Base-by-base conservation (phyloP, 2,797 vertebrate species). In the Sebastes steindachneri region DNA sequence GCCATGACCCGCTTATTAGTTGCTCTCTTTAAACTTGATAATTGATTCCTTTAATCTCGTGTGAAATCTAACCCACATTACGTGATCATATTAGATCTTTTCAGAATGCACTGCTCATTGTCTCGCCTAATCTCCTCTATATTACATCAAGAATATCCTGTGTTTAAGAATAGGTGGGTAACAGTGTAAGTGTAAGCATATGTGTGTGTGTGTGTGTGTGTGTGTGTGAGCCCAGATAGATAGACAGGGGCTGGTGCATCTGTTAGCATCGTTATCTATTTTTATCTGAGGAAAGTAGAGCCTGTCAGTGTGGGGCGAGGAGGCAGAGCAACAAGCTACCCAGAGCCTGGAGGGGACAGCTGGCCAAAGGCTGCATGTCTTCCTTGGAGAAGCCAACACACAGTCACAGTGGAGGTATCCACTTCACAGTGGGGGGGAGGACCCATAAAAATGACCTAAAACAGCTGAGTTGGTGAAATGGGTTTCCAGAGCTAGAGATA, bases 241-340 rank as follows among this genome's bases (percentile, higher is more conserved):
- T 79, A 88, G 94, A 94, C 93, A 93, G 92, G 79, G 87, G 88
- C 93, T 79, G 92, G 87, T 95, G 94, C 95, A 95, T 96, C 95
- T 95, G 95, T 93, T 95, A 89, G 93, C 87, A 89, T 94, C 91
- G 86, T 92, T 94, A 94, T 94, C 95, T 96, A 96, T 96, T 96
- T 96, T 90, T 96, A 96, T 93, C 93, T 78, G 71, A 90, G 93
- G 95, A 95, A 96, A 95, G 94, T 89, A 89, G 94, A 94, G 91
- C 91, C 90, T 84, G 89, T 79, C 83, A 67, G 82, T 83, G 86
- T 68, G 57, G 87, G 92, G 88, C 71, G 89, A 88, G 83, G 80
- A 89, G 86, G 79, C 80, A 83, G 86, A 85, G 92, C 89, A 91
- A 91, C 89, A 86, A 88, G 91, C 90, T 85, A 66, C 85, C 78